Evolutionary conservation across 2,888 invertebrate species (phyloP).

Genomic region (Acronicta leporina): DNA sequence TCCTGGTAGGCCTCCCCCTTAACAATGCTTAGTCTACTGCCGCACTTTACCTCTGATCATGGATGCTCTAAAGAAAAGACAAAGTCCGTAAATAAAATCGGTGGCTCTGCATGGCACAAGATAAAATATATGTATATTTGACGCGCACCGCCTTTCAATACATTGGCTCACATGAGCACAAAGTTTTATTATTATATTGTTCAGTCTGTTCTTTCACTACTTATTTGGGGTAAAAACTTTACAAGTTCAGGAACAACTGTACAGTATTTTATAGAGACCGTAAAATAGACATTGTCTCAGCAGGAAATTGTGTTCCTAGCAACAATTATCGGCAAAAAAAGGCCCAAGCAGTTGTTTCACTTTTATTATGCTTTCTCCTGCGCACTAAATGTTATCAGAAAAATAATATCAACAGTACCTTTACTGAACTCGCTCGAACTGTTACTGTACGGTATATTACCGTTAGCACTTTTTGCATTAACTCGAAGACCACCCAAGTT

Average conservation of each 20-base stretch:
- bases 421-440: slow-evolving; percentile 40
- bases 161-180: no score
- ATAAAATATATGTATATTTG: no score
- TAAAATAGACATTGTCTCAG: background rate
- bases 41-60: no score
- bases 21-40: no score
- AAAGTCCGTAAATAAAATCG: no score
- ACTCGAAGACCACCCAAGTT: slow-evolving; percentile 60
- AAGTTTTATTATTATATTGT: no score
- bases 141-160: no score
- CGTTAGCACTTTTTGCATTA: slow-evolving; percentile 58
- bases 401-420: slow-evolving; percentile 47
- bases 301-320: slow-evolving; percentile 12
- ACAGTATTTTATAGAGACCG: background rate
- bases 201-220: no score
- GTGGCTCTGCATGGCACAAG: no score
- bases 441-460: slow-evolving; percentile 60
- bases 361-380: slow-evolving; percentile 34
- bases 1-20: no score
- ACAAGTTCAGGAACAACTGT: background rate
- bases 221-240: no score
- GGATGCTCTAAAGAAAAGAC: no score
- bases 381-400: slow-evolving; percentile 50
- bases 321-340: slow-evolving; percentile 29
- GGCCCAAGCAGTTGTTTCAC: slow-evolving; percentile 20